These are phyloP conservation scores for Sylvietta virens DNA, from an alignment of 2,113 vertebrate genomes.

Conservation along the genomic window DNA sequence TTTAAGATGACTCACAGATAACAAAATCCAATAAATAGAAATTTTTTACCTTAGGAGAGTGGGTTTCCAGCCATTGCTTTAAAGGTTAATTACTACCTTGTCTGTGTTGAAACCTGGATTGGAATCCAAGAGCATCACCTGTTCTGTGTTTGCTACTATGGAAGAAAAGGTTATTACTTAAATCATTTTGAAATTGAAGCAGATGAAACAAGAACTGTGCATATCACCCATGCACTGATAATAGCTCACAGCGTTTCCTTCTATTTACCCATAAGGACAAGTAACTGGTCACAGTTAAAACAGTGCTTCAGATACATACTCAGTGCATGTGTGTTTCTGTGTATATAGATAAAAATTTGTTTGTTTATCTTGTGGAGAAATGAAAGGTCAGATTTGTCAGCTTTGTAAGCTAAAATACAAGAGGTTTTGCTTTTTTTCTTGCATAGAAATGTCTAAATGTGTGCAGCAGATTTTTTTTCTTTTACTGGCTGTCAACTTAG, in stretches of 20 bases:
- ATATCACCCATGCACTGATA: not conserved
- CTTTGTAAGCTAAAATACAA: not conserved
- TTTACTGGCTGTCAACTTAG: not conserved
- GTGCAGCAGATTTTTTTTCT: not conserved
- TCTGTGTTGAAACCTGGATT: not conserved
- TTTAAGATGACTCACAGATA: fast-evolving
- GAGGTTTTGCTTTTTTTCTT: not conserved
- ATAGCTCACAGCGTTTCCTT: not conserved
- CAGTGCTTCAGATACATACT: not conserved
- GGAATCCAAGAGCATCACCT: not conserved
- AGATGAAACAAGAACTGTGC: not conserved
- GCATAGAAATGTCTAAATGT: not conserved
- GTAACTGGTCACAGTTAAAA: not conserved
- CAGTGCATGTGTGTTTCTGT: not conserved
- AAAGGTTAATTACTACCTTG: not conserved
- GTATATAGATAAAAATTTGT: not conserved
- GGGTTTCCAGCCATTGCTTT: not conserved
- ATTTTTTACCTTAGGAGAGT: not conserved
- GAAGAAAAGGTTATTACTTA: not conserved
- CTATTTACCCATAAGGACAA: not conserved
- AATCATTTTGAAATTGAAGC: not conserved
- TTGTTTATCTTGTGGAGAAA: not conserved
- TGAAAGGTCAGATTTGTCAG: not conserved
- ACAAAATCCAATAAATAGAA: not conserved
- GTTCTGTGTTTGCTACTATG: not conserved